Percentiles rank a stretch among this genome's conserved stretches.
These are phyloP conservation scores for Rhynchopsitta pachyrhyncha DNA, from an alignment of 2,113 vertebrate genomes.

Conservation along the genomic window DNA sequence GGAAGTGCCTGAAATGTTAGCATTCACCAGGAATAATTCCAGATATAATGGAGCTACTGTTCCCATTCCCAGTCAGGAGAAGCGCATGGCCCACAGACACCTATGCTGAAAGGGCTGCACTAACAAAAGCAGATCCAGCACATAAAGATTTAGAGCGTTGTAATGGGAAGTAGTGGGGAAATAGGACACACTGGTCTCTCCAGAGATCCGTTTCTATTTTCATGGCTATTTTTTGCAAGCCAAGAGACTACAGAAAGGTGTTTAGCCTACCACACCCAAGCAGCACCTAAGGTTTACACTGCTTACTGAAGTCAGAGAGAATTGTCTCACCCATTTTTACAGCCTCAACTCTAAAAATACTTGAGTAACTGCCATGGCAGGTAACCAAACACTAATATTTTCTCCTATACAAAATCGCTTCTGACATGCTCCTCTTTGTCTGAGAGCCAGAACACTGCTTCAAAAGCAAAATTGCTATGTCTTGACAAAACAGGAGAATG, in stretches of 20 bases:
- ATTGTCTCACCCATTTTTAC: neutral
- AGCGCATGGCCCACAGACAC: neutral
- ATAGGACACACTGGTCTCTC: neutral
- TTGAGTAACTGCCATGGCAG: neutral
- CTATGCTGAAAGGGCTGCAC: neutral
- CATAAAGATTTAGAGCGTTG: neutral
- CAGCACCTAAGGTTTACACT: neutral
- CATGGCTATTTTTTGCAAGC: neutral
- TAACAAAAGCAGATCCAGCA: neutral
- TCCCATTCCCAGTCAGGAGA: neutral
- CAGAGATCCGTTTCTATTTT: neutral
- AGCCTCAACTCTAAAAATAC: neutral
- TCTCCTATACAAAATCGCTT: neutral
- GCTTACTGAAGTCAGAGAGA: neutral
- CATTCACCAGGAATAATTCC: slow-evolving; percentile 14
- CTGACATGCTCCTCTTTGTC: neutral
- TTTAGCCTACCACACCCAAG: neutral
- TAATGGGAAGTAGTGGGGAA: neutral
- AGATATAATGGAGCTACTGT: slow-evolving; percentile 44
- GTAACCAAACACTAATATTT: neutral
- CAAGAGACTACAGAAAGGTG: neutral
- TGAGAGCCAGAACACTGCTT: neutral
- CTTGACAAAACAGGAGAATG: neutral
- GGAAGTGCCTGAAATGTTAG: slow-evolving; percentile 35
- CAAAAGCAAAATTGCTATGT: neutral